Conservation (phyloP, 2,113 vertebrate genomes). For the Cettia cetti region DNA sequence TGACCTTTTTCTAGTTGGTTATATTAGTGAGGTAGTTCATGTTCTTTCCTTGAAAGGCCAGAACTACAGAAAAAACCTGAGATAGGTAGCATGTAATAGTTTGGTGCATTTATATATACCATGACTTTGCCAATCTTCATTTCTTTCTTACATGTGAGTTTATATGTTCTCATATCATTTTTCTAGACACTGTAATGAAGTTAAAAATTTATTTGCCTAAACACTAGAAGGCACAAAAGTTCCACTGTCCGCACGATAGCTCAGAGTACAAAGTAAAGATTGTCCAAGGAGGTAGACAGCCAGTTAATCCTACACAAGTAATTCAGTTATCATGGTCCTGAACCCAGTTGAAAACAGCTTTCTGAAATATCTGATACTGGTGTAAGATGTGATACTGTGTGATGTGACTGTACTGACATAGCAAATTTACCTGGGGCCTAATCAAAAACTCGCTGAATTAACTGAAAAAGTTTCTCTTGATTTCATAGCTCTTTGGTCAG, state of each 20-base stretch:
- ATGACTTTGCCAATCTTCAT: not conserved
- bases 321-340: not conserved
- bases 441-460: not conserved
- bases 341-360: not conserved
- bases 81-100: not conserved
- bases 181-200: not conserved
- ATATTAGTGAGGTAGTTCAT: not conserved
- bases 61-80: not conserved
- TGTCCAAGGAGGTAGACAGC: not conserved
- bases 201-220: not conserved
- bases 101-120: not conserved
- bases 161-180: not conserved
- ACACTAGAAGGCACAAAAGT: not conserved
- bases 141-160: not conserved
- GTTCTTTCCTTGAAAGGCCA: not conserved
- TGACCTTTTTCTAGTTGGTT: not conserved
- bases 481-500: not conserved
- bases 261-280: not conserved
- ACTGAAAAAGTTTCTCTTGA: not conserved
- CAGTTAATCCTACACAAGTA: not conserved
- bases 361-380: not conserved
- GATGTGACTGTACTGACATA: not conserved
- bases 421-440: not conserved
- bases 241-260: fast-evolving
- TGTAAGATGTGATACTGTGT: not conserved